Percentiles rank a stretch among this genome's conserved stretches.
phyloP scores from a whole-genome alignment of 2,888 invertebrate genomes.

The Drosophila meridionalis region DNA sequence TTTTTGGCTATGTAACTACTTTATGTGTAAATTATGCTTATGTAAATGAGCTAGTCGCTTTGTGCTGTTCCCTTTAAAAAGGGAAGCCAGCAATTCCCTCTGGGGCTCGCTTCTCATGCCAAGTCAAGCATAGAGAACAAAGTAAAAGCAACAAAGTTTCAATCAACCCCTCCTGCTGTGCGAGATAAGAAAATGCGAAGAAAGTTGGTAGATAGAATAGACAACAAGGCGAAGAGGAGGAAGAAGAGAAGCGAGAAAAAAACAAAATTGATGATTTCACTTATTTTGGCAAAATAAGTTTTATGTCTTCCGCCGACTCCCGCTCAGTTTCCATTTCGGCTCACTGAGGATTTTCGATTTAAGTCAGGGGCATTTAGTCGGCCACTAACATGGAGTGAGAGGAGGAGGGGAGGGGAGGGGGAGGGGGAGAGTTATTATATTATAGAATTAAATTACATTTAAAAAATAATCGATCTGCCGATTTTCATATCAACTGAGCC shows the following conservation, averaged over 20 bases:
- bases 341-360: conserved; percentile 27
- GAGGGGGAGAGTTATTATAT: neutral
- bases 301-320: conserved; percentile 47
- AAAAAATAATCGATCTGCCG: neutral
- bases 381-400: neutral
- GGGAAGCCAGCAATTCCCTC: conserved; percentile 35
- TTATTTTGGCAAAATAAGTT: conserved; percentile 70
- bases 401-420: neutral
- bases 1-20: conserved; percentile 70
- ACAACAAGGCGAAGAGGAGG: conserved; percentile 7
- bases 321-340: conserved; percentile 1
- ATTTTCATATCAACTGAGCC: conserved; percentile 32
- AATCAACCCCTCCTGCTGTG: conserved; percentile 54
- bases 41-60: conserved; percentile 75
- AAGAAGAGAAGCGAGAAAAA: conserved; percentile 23
- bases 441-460: conserved; percentile 11
- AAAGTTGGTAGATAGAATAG: conserved; percentile 38
- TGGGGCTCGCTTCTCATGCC: conserved; percentile 1
- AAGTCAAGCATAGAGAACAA: conserved; percentile 30
- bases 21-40: conserved; percentile 82
- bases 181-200: conserved; percentile 50
- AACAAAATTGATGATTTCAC: conserved; percentile 77
- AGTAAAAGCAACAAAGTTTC: conserved; percentile 65
- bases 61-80: conserved; percentile 45
- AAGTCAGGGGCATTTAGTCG: neutral